Percentiles rank a stretch among this genome's conserved stretches.
Evolutionary conservation across 2,797 vertebrate genomes (phyloP).

Genomic region (Antrozous pallidus): DNA sequence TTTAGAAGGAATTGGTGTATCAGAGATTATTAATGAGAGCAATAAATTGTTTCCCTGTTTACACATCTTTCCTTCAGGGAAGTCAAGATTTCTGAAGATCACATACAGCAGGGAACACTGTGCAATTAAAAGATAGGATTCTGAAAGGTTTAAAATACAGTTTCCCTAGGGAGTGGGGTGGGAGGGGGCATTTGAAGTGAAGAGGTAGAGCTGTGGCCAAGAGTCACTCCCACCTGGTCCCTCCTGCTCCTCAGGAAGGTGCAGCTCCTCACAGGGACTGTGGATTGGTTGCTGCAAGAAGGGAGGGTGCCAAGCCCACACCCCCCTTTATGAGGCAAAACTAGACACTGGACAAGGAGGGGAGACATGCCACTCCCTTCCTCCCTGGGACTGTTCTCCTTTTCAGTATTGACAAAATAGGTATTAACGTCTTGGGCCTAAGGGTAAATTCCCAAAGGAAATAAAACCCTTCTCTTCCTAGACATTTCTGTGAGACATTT

Average conservation of each 20-base stretch:
- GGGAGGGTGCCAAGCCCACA: background rate
- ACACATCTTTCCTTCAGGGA: background rate
- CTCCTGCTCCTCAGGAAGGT: background rate
- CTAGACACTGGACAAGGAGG: background rate
- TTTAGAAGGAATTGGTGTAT: background rate
- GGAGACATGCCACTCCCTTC: background rate
- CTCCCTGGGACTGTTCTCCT: background rate
- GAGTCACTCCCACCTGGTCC: background rate
- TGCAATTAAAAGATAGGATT: background rate
- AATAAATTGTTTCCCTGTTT: background rate
- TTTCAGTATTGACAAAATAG: background rate
- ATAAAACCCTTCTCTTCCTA: background rate
- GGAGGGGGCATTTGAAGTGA: background rate
- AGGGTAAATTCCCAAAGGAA: background rate
- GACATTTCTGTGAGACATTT: background rate
- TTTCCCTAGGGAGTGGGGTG: background rate
- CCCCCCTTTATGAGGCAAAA: background rate
- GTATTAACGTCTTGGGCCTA: background rate
- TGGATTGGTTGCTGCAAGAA: background rate
- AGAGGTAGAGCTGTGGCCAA: background rate
- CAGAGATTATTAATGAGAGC: background rate
- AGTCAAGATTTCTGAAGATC: slow-evolving; percentile 2
- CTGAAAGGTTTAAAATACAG: background rate
- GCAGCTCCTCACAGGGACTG: background rate
- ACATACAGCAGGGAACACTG: background rate